Conservation (phyloP, 2,888 invertebrate genomes). For the Drosophila neonasuta region DNA sequence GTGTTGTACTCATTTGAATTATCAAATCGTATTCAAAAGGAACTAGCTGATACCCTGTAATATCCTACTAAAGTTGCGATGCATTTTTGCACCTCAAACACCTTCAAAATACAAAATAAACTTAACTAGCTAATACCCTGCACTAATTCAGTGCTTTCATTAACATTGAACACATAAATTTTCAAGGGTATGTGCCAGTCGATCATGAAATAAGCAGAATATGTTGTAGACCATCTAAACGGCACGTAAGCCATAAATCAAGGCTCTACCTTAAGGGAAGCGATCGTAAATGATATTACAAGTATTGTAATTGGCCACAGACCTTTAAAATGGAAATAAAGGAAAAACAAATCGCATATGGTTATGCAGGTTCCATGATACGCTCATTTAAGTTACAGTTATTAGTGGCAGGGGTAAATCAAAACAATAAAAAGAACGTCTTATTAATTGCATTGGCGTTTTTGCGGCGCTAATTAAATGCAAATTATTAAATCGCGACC, state of each 20-base stretch:
- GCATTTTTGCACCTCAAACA: too few species aligned
- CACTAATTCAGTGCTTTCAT: too few species aligned
- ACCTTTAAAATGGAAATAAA: background rate
- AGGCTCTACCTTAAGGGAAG: background rate
- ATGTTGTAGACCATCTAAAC: background rate
- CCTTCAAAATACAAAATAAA: too few species aligned
- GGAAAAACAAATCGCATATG: background rate
- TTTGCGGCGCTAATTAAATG: constrained; percentile 56
- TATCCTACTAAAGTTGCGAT: too few species aligned
- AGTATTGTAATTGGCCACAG: background rate
- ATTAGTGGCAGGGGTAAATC: constrained; percentile 16
- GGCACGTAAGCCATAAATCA: constrained; percentile 4
- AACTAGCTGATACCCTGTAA: too few species aligned
- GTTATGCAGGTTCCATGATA: constrained; percentile 8
- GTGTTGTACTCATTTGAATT: too few species aligned
- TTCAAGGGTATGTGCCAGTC: background rate
- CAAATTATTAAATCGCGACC: constrained; percentile 45
- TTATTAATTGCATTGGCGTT: constrained; percentile 31
- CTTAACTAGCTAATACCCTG: too few species aligned
- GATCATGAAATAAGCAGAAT: background rate
- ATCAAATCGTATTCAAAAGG: too few species aligned
- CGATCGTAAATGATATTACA: background rate
- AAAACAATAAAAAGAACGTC: constrained; percentile 21
- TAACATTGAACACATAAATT: too few species aligned
- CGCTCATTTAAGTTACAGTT: constrained; percentile 19